Evolutionary conservation across 2,888 invertebrate species (phyloP), one percentile per base, ranked within the genome.

Genomic region (Saturnia japonica): DNA sequence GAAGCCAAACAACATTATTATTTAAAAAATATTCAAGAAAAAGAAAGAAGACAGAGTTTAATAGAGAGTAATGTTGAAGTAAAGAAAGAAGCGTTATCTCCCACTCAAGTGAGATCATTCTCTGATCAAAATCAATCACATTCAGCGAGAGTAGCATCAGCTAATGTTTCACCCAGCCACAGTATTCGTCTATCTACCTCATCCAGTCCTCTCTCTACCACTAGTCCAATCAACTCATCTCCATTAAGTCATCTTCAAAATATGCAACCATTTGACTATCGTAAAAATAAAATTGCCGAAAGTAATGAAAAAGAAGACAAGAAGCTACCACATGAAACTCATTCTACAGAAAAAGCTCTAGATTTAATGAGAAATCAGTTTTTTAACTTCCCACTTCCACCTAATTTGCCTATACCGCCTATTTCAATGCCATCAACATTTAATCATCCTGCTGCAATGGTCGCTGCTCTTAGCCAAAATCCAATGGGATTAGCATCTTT

Each of bases 261-360:
- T 82, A 98, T 99, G 98, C 98, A 99, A 85, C 98, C 99, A 0
- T 98, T 98, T 87, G 98, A 99, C 88, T 98, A 97, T 85, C 96
- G 98, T 45, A 97, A 97, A 80, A 85, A 88, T 70, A 91, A 88
- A 76, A 80, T 88, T 73, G 91, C 74, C 73, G 94, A 86, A 83
- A 87, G 8, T 42, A 82, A 77, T 45, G 82, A 90, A 77, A 88
- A 94, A 86, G 79, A 93, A 94, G 80, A 94, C 67, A 75, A 73
- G 45, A 94, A 94, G 76, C 95, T 95, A 72, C 93, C 95, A 40
- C 93, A 87, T 54, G 89, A 91, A 42, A 79, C 89, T 62, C 86
- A 85, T 69, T 79, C 86, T 4, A 86, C 90, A 40, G 91, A 93
- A 73, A 91, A 90, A 75, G 93, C 84, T 12, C 94, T 95, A 82